Conservation (phyloP, 2,888 invertebrate species). For the Leptopilina myrica region DNA sequence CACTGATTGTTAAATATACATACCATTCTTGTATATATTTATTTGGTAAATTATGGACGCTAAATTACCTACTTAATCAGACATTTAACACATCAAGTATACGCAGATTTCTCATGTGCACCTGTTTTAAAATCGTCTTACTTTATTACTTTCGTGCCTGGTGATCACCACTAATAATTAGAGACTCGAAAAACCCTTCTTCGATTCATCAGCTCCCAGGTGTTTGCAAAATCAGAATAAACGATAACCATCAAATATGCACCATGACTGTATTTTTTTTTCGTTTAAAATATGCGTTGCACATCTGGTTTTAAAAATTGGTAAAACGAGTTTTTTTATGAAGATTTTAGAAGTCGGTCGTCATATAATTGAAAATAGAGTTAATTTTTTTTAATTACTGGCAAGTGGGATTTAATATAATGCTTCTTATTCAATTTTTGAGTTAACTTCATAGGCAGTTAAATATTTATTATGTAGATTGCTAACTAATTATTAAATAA, state of each 20-base stretch:
- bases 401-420: too few species aligned
- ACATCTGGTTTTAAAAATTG: slow-evolving; percentile 14
- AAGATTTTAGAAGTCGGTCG: too few species aligned
- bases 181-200: slow-evolving; percentile 1
- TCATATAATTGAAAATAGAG: too few species aligned
- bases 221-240: slow-evolving; percentile 34
- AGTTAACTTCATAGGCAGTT: too few species aligned
- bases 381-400: too few species aligned
- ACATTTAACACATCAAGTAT: neutral
- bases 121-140: slow-evolving; percentile 9
- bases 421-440: too few species aligned
- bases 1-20: neutral
- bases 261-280: neutral
- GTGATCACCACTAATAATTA: slow-evolving; percentile 26
- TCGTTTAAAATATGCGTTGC: neutral
- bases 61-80: slow-evolving; percentile 1
- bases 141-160: slow-evolving; percentile 29
- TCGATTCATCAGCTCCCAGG: slow-evolving; percentile 20
- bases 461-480: too few species aligned
- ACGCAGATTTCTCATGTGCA: neutral
- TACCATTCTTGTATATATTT: neutral
- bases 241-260: slow-evolving; percentile 1
- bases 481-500: too few species aligned
- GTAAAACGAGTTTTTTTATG: too few species aligned
- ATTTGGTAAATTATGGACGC: neutral